Base-by-base conservation (phyloP, 2,797 vertebrate species). In the Enteromius argenteus region DNA sequence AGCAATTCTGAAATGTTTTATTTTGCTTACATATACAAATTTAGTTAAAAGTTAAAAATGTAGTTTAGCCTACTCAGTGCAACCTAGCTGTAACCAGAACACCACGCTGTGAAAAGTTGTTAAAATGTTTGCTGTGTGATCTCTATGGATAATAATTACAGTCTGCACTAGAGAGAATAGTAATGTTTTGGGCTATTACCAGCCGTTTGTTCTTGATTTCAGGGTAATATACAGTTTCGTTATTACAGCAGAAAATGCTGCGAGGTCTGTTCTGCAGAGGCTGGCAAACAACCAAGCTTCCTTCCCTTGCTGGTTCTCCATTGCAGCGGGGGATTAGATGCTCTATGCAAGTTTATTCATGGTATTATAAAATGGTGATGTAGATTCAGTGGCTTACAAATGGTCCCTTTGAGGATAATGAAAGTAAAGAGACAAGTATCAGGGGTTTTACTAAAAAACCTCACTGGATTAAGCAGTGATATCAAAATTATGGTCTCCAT, bases 311-410 rank as follows among this genome's bases (percentile, higher is more conserved):
- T 80, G 66, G 79, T 79, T 84, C 75, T 76, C 14, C 9, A 62
- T 51, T 87, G 81, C 77, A 86, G n/a, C 39, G n/a, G 46, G 39
- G 83, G 89, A 88, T 90, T 87, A 86, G 53, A 86, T 85, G 86
- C 80, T 87, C 87, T 88, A 64, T 78, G 30, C 56, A 58, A 81
- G 80, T 87, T 86, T 87, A 88, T 88, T 86, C 85, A 69, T 80
- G 79, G 78, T 49, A 80, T 88, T 87, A 86, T 73, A 64, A 83
- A 83, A 84, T 66, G 62, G 71, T 73, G 79, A 79, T 23, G 80
- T 69, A 49, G 39, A 84, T 83, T 81, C 74, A 73, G 85, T 79
- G 74, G 67, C 30, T 87, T 81, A 67, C 37, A 37, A 64, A 80
- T 51, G 8, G 23, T 82, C 69, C 58, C 51, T 49, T 76, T 6